phyloP scores from a whole-genome alignment of 2,113 vertebrate species.

The Enhydra lutris region DNA sequence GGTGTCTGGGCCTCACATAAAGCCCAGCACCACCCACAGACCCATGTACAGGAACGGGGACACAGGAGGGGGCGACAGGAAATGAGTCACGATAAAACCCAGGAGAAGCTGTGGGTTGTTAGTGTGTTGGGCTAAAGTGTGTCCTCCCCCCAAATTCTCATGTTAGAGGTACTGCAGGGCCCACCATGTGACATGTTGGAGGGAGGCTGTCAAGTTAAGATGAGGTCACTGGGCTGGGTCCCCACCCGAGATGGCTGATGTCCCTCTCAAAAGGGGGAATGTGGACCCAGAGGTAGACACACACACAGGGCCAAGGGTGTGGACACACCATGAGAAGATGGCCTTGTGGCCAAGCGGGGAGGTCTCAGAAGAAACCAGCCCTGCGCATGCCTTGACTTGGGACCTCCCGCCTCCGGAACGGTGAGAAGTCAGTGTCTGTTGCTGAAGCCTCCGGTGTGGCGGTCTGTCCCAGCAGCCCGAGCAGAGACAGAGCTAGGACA shows the following conservation, averaged over 20 bases:
- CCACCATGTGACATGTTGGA: not conserved
- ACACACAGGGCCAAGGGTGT: too few relatives aligned
- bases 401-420: not conserved
- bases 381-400: not conserved
- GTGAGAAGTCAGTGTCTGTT: not conserved
- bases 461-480: too few relatives aligned
- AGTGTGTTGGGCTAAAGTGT: rapidly evolving
- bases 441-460: rapidly evolving
- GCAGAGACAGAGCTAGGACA: rapidly evolving
- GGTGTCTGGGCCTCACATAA: not conserved
- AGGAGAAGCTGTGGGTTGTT: not conserved
- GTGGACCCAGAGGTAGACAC: not conserved
- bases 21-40: not conserved
- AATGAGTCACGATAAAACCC: not conserved
- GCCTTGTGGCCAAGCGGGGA: too few relatives aligned
- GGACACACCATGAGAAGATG: not conserved
- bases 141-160: not conserved
- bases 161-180: not conserved
- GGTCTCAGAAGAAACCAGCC: too few relatives aligned
- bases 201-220: not conserved
- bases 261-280: not conserved
- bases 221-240: not conserved
- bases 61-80: too few relatives aligned
- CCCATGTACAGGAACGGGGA: rapidly evolving
- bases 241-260: too few relatives aligned